Evolutionary conservation across 1,140 invertebrate species (phyloP), one percentile per base, ranked within the genome.

Genomic region (Drosophila saltans): DNA sequence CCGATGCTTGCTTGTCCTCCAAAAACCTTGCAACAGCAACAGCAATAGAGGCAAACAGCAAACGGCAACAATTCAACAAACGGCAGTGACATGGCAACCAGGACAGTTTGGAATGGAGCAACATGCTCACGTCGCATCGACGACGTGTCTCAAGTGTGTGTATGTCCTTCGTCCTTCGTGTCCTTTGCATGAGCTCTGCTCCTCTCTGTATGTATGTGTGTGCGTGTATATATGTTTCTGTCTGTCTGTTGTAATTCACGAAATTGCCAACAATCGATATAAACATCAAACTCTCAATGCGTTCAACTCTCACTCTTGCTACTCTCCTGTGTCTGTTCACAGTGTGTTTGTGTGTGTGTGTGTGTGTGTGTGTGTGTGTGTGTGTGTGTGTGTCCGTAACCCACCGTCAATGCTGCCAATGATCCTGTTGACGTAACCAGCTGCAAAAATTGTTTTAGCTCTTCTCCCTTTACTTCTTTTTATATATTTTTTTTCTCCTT

Each of bases 201-300:
- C 30, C 36, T 63, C 8, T 16, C 10, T 45, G 16, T 43, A 2
- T 41, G 41, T 45, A 33, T 58, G 16, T 52, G 16, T 74, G 24
- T 69, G 56, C 16, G 16, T 41, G 36, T 45, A 33, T 58, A 11
- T 52, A 16, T 74, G 24, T 69, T 45, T 33, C 36, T 72, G 68
- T 67, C 61, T 69, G 73, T 66, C 59, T 79, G 81, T 68, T 85
- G 81, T 85, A 85, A 85, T 85, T 81, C 81, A 73, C 82, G 75
- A 85, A 85, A 88, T 88, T 88, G 80, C 70, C 83, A 82, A 83
- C 83, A 88, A 88, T 88, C 83, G 83, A 88, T 88, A 88, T 88
- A 88, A 88, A 88, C 83, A 88, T 88, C 83, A 88, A 52, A 82
- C 72, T 88, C 77, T 72, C 75, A 76, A 86, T 86, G 68, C 79